Conservation (phyloP, 1,140 invertebrate species). For the Pomacea maculata region DNA sequence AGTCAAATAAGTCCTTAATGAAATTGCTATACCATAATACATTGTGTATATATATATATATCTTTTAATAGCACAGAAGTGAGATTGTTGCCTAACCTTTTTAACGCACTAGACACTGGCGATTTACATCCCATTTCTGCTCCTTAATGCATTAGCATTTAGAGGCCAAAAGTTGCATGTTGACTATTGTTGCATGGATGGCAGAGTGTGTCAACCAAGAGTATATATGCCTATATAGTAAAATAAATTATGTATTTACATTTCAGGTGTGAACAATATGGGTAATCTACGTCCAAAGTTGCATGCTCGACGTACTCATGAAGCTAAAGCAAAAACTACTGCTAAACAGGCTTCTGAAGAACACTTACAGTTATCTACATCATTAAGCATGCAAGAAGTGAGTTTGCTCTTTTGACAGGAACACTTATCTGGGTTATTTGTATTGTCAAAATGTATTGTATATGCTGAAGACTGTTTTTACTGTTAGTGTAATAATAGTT, state of each 20-base stretch:
- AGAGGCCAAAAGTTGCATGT: no score
- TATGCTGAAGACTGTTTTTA: not conserved
- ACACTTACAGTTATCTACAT: not conserved
- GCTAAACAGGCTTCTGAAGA: not conserved
- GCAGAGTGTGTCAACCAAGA: no score
- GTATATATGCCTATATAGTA: no score
- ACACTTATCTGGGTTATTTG: not conserved
- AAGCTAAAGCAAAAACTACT: not conserved
- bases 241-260: not conserved
- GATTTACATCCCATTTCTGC: no score
- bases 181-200: no score
- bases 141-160: no score
- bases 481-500: no score
- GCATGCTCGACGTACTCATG: not conserved
- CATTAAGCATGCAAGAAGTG: conserved; percentile 5
- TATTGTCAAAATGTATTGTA: not conserved
- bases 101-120: no score
- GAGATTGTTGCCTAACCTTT: no score
- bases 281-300: conserved; percentile 10
- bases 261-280: not conserved
- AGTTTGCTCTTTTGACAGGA: not conserved
- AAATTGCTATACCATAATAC: not conserved
- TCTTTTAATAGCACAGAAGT: no score
- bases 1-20: not conserved
- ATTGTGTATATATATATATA: not conserved